Conservation (phyloP, 2,113 vertebrate genomes). For the Callopanchax toddi region DNA sequence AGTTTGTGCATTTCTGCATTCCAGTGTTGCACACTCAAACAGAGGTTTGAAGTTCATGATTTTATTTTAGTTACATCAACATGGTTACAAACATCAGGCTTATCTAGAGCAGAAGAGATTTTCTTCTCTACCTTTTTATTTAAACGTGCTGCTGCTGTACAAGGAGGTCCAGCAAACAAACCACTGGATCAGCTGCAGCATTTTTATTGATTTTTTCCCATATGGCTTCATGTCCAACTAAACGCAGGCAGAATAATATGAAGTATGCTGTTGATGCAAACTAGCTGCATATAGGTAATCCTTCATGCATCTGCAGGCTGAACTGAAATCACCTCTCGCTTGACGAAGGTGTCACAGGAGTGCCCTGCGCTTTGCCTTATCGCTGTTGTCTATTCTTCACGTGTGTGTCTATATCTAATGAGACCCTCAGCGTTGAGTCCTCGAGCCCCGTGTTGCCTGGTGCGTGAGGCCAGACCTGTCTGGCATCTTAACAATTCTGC, state of each 20-base stretch:
- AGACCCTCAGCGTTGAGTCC: slow-evolving; percentile 41
- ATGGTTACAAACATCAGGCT: too few relatives aligned
- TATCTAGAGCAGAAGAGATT: neutral
- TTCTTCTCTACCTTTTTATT: slow-evolving; percentile 3
- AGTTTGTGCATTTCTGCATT: too few relatives aligned
- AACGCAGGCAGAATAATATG: slow-evolving; percentile 11
- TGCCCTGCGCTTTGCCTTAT: slow-evolving; percentile 16
- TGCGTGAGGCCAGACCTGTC: slow-evolving; percentile 13
- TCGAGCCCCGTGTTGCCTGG: slow-evolving; percentile 9
- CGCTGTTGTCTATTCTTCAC: slow-evolving; percentile 18
- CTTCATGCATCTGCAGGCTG: neutral
- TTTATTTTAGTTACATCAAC: too few relatives aligned
- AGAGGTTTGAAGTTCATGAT: too few relatives aligned
- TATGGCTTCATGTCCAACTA: slow-evolving; percentile 6
- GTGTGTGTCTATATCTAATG: slow-evolving; percentile 37
- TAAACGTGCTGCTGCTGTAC: neutral
- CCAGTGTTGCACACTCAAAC: too few relatives aligned
- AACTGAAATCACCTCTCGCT: neutral
- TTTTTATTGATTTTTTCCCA: slow-evolving; percentile 29
- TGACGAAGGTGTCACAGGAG: slow-evolving; percentile 1
- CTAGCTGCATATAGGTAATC: slow-evolving; percentile 15
- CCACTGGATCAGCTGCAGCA: slow-evolving; percentile 8
- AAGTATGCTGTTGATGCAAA: slow-evolving; percentile 6
- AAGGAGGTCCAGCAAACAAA: slow-evolving; percentile 18
- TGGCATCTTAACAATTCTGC: slow-evolving; percentile 28